Base-by-base conservation (phyloP, 2,888 invertebrate genomes). In the Microplitis deprimator region DNA sequence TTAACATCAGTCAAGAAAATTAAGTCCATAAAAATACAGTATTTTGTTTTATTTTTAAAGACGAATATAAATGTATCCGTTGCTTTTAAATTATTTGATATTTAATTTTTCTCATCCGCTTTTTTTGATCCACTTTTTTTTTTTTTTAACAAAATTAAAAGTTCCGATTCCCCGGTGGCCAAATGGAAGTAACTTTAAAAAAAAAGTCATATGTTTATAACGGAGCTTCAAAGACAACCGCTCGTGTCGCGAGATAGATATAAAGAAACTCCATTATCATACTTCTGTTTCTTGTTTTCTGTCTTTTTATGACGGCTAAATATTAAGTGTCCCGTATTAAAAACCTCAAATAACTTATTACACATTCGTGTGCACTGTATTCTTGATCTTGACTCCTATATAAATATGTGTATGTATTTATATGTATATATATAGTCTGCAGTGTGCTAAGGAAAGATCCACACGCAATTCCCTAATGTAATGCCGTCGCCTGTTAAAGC, bases 391-490 rank as follows among this genome's bases (percentile, higher is more conserved):
- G 50, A 50, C 50, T 50, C 38, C 41, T 59, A 8, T 73, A 72
- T 62, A 72, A 17, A 41, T 39, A 41, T 76, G 75, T 64, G 16
- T 60, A 75, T 72, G 69, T 67, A 65, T 20, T 41, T 40, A 64
- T 20, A 7, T 10, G 10, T 62, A 40, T 61, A 68, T 50, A 78
- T 75, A 78, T 62, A 16, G 20, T 17, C 8, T 16, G n/a, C 8
- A 10, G 59, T 59, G 13, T n/a, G 10, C n/a, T 59, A 13, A 59
- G n/a, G 13, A 64, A 74, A 67, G 59, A 65, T 75, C 75, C 64
- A 73, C 77, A 70, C 79, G 82, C 81, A 73, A 79, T 78, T 78
- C 78, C 75, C 78, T 77, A 78, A 80, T 80, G 79, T 75, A 78
- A 80, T 80, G 78, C 74, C 20, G 62, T 62, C 62, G 62, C 20